Evolutionary conservation across 2,888 invertebrate species (phyloP), one percentile per base, ranked within the genome.

Genomic region (Chrysodeixis includens): DNA sequence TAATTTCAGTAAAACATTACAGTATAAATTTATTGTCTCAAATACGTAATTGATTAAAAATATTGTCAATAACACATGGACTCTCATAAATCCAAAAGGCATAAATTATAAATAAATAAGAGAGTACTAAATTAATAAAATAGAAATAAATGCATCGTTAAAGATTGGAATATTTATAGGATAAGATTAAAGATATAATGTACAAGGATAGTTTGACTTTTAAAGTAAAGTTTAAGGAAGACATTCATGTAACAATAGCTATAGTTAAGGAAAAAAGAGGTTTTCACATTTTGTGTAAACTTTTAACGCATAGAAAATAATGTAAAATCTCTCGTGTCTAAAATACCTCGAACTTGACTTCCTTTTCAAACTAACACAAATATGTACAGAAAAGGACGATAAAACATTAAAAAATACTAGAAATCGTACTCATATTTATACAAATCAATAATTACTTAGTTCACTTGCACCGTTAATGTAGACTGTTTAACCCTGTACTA

Each of bases 401-500:
- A 63, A 74, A 60, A 64, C 53, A 55, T 65, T 52, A 52, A 68
- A 72, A 68, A 79, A 78, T 79, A 76, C 80, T 79, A 70, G 68
- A 70, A 67, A 62, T 70, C 74, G 72, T 78, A 62, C 66, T 75
- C 62, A 70, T 73, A 78, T 78, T 79, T 74, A 69, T 82, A 76
- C 66, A 77, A 61, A 79, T 71, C 12, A 74, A 65, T 67, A 62
- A 71, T 71, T 70, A 71, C 30, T 62, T 74, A 74, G 69, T 76
- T 66, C 79, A 68, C 62, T 69, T 69, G 72, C 81, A 77, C 71
- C 59, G 51, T 68, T 68, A 67, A 66, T 71, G 62, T 74, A 69
- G 62, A 66, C 61, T 49, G 22, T 64, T 64, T 78, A 68, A 84
- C 85, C 90, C 86, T 90, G 83, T 92, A 92, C 90, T 94, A 94